A percentile compares a stretch with the other conserved stretches of the same genome.
These are phyloP conservation scores for Caenorhabditis briggsae DNA, from an alignment of 1,140 invertebrate genomes.

Conservation along the genomic window DNA sequence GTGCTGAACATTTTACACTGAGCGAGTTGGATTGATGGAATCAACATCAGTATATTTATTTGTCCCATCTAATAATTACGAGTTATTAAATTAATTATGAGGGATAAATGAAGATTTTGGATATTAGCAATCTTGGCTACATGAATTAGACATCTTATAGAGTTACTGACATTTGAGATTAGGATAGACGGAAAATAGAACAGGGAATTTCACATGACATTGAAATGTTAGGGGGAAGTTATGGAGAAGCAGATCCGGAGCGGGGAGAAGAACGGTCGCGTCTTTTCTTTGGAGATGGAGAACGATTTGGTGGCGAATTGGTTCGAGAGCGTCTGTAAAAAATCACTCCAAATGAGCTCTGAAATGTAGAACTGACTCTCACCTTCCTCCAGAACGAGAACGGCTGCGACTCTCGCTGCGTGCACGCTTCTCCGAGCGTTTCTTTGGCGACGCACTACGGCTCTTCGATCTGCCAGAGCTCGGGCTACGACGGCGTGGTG, in stretches of 20 bases:
- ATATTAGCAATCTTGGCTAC: neutral
- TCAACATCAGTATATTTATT: neutral
- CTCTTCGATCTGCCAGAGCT: slow-evolving; percentile 34
- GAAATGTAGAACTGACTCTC: slow-evolving; percentile 8
- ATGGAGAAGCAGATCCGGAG: slow-evolving; percentile 40
- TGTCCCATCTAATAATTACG: neutral
- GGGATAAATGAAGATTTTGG: neutral
- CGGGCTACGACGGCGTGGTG: slow-evolving; percentile 15
- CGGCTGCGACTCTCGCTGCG: slow-evolving; percentile 31
- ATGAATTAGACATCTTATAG: neutral
- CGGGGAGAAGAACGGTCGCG: slow-evolving; percentile 31
- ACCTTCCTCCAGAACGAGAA: slow-evolving; percentile 56
- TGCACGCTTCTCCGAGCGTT: slow-evolving; percentile 8
- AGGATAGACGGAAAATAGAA: neutral
- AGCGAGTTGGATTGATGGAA: neutral
- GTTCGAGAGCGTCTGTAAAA: slow-evolving; percentile 56
- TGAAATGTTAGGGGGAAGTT: neutral
- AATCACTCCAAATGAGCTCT: slow-evolving; percentile 1
- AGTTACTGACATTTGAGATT: slow-evolving; percentile 28
- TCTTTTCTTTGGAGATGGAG: slow-evolving; percentile 50
- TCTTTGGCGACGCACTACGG: slow-evolving; percentile 20
- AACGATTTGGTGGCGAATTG: slow-evolving; percentile 34
- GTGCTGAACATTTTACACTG: slow-evolving; percentile 15
- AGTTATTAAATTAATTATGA: slow-evolving; percentile 20
- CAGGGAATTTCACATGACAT: slow-evolving; percentile 3